Percentiles rank a stretch among this genome's conserved stretches.
Evolutionary conservation across 2,888 invertebrate species (phyloP).

Genomic region (Tenthredo notha): DNA sequence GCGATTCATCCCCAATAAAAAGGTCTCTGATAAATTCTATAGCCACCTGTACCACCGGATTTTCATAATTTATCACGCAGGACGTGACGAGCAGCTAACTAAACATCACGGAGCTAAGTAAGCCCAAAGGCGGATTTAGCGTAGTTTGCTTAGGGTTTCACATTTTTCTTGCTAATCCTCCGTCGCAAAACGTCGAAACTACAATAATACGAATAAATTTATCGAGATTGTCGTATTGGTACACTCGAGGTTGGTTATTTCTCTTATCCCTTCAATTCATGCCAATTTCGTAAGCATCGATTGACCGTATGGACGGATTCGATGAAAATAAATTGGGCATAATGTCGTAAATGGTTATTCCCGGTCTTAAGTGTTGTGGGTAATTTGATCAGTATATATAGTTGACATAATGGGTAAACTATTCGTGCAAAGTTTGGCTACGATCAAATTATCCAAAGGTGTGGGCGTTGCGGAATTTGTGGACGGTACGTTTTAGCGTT

Average conservation of each 20-base stretch:
- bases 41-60: neutral
- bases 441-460: neutral
- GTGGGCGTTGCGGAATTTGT: neutral
- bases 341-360: neutral
- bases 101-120: neutral
- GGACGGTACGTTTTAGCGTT: slow-evolving; percentile 31
- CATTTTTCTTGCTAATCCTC: neutral
- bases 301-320: neutral
- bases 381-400: slow-evolving; percentile 4
- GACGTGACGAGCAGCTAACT: slow-evolving; percentile 8
- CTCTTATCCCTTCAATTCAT: neutral
- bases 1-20: neutral
- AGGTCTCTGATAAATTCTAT: neutral
- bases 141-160: neutral
- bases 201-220: neutral
- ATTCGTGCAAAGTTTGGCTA: neutral
- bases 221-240: neutral
- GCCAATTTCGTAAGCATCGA: neutral
- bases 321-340: neutral
- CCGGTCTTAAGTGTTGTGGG: neutral
- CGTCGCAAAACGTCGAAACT: neutral
- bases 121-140: neutral
- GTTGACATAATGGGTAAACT: neutral
- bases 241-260: neutral
- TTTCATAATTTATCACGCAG: neutral